These are phyloP conservation scores for Cephus pygmeus DNA, from an alignment of 2,888 invertebrate species.

Conservation along the genomic window DNA sequence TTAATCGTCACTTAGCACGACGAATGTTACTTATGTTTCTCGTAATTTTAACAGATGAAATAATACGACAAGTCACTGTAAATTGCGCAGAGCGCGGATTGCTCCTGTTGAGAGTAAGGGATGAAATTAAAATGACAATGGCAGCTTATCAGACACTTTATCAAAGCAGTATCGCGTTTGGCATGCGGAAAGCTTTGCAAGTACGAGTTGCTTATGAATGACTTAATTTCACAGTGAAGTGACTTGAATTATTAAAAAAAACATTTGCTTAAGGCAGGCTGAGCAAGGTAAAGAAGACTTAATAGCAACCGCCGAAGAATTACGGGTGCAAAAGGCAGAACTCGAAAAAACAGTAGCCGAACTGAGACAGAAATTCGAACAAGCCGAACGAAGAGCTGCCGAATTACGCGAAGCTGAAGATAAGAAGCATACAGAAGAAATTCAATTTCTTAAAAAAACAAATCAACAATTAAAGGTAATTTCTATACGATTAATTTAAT, in stretches of 20 bases:
- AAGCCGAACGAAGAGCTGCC: conserved; percentile 82
- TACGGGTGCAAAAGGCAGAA: conserved; percentile 75
- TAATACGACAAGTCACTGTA: conserved; percentile 95
- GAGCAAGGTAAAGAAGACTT: conserved; percentile 90
- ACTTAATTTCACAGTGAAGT: conserved; percentile 1
- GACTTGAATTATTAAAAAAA: neutral
- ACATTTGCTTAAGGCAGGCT: conserved; percentile 66
- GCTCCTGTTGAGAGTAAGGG: conserved; percentile 89
- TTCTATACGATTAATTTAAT: neutral
- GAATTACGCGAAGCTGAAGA: conserved; percentile 90
- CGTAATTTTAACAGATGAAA: conserved; percentile 72
- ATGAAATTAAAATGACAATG: conserved; percentile 96
- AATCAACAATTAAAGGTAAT: conserved; percentile 90
- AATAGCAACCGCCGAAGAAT: conserved; percentile 77
- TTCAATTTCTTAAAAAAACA: conserved; percentile 91
- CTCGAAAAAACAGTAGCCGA: conserved; percentile 69
- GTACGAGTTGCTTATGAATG: conserved; percentile 59
- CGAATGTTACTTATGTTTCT: conserved; percentile 1
- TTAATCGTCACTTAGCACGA: neutral
- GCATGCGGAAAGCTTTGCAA: conserved; percentile 96
- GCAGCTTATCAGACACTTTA: conserved; percentile 96
- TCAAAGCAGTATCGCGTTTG: conserved; percentile 97
- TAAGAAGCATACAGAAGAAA: conserved; percentile 92
- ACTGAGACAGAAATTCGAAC: conserved; percentile 80
- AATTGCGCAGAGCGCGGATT: conserved; percentile 97